Percentiles rank a stretch among this genome's conserved stretches.
Conservation (phyloP, 2,888 invertebrate species). For the Eupithecia centaureata region DNA sequence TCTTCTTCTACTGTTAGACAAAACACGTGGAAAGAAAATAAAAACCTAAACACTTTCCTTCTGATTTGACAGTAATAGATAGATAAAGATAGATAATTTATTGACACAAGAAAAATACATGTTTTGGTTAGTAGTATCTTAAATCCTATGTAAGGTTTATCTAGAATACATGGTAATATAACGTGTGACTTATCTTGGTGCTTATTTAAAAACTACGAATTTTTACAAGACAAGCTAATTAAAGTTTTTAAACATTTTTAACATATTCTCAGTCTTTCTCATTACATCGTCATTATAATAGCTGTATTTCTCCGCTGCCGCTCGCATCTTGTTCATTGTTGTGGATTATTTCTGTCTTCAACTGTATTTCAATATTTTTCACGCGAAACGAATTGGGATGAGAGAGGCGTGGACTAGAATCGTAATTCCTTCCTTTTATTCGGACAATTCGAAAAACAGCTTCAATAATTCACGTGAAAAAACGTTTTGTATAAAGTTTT, state of each 20-base stretch:
- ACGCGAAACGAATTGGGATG: constrained; percentile 62
- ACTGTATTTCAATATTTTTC: constrained; percentile 69
- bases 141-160: too few species aligned
- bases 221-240: background rate
- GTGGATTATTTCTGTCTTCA: constrained; percentile 56
- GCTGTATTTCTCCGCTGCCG: constrained; percentile 16
- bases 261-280: background rate
- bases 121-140: too few species aligned
- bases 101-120: too few species aligned
- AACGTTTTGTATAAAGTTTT: constrained; percentile 25
- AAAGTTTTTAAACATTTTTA: background rate
- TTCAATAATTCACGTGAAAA: constrained; percentile 49
- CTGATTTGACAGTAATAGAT: too few species aligned
- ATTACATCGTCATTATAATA: too few species aligned
- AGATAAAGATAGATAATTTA: too few species aligned
- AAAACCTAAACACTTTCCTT: too few species aligned
- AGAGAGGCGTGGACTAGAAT: constrained; percentile 55
- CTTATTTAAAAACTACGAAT: too few species aligned
- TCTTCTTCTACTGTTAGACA: background rate
- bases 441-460: constrained; percentile 51
- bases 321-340: constrained; percentile 42
- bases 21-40: too few species aligned
- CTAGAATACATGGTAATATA: too few species aligned
- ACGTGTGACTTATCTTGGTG: too few species aligned
- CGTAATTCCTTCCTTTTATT: constrained; percentile 54